Percentiles rank a stretch among this genome's conserved stretches.
phyloP scores from a whole-genome alignment of 2,888 invertebrate genomes.

The Lithosia quadra region DNA sequence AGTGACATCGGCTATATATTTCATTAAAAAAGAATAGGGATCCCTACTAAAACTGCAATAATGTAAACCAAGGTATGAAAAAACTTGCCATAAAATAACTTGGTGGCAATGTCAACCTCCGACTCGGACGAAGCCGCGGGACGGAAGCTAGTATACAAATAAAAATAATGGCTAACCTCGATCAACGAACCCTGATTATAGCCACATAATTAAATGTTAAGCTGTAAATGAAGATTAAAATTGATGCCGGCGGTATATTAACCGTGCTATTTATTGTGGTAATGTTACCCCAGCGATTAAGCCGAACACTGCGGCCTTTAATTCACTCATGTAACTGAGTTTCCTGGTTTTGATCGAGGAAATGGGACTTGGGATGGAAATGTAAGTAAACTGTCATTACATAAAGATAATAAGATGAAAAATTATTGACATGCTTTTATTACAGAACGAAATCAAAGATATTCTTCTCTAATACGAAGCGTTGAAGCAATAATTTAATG shows the following conservation, averaged over 20 bases:
- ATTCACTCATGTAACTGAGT: constrained; percentile 13
- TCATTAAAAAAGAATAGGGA: too few species aligned
- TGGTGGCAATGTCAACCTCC: too few species aligned
- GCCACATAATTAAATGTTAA: constrained; percentile 22
- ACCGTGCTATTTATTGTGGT: constrained; percentile 17
- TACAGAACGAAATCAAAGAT: background rate
- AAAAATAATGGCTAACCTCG: background rate
- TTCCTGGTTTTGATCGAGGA: background rate
- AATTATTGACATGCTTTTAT: background rate
- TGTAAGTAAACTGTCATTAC: constrained; percentile 5
- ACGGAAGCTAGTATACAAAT: background rate
- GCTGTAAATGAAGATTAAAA: constrained; percentile 25
- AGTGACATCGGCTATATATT: too few species aligned
- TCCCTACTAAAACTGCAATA: too few species aligned
- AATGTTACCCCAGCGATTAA: constrained; percentile 18
- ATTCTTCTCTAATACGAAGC: too few species aligned
- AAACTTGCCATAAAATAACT: too few species aligned
- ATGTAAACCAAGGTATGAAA: too few species aligned
- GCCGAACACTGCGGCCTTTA: constrained; percentile 5
- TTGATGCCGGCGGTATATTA: constrained; percentile 22
- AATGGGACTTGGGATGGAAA: too few species aligned
- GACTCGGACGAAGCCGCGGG: too few species aligned
- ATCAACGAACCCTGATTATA: constrained; percentile 13
- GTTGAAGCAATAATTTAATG: too few species aligned
- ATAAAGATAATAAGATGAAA: background rate